Percentiles rank a stretch among this genome's conserved stretches.
Conservation (phyloP, 2,888 invertebrate species). For the Tridacna crocea region DNA sequence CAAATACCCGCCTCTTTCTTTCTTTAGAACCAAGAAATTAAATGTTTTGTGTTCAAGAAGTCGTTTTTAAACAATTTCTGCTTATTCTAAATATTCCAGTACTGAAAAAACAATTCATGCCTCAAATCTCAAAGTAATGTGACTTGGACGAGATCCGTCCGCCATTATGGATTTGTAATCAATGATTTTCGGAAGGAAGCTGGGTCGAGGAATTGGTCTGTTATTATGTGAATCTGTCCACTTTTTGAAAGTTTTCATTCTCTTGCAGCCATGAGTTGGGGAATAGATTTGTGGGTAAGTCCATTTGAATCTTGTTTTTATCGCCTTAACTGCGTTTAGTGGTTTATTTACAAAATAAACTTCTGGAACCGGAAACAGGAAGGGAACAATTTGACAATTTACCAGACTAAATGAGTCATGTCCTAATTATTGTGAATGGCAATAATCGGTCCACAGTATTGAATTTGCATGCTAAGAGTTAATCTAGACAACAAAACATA, state of each 20-base stretch:
- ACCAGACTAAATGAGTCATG: constrained; percentile 21
- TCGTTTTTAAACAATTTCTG: no score
- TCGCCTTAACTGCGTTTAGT: background rate
- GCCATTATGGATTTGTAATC: constrained; percentile 67
- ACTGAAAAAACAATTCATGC: no score
- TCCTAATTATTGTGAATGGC: no score
- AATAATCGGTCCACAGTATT: no score
- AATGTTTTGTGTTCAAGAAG: no score
- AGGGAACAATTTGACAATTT: constrained; percentile 31
- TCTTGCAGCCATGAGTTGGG: constrained; percentile 78
- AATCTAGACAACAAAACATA: no score
- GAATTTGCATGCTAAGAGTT: no score
- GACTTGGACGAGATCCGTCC: constrained; percentile 5
- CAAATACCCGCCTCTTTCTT: no score
- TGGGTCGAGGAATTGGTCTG: constrained; percentile 14
- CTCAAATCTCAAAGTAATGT: background rate
- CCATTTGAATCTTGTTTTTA: background rate
- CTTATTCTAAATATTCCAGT: no score
- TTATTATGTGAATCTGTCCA: constrained; percentile 48
- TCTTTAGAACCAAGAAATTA: no score
- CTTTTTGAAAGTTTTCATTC: background rate
- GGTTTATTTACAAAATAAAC: constrained; percentile 44
- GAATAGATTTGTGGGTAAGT: constrained; percentile 79
- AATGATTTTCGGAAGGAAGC: constrained; percentile 47
- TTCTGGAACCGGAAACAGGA: constrained; percentile 60